These are phyloP conservation scores for Monopis laevigella DNA, from an alignment of 2,888 invertebrate genomes.

Conservation along the genomic window DNA sequence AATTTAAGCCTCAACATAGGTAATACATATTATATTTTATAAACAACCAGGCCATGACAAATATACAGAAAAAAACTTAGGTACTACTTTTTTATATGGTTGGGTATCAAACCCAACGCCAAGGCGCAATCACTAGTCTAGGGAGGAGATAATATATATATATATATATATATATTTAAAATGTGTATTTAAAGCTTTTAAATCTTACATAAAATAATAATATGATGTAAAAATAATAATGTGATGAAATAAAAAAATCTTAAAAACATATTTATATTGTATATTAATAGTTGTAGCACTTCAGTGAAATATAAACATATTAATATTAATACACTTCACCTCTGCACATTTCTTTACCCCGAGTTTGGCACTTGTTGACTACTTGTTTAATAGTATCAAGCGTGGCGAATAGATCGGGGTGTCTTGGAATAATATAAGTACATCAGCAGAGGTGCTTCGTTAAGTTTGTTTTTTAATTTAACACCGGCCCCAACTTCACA, in stretches of 20 bases:
- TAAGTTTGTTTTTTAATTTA: too few relatives aligned
- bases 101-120: not conserved
- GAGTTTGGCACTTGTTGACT: constrained; percentile 50
- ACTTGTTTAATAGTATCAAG: constrained; percentile 51
- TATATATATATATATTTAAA: not conserved
- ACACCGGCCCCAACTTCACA: too few relatives aligned
- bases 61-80: too few relatives aligned
- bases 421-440: not conserved
- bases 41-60: too few relatives aligned
- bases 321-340: constrained; percentile 40
- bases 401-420: constrained; percentile 59
- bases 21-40: too few relatives aligned
- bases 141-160: too few relatives aligned
- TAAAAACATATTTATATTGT: not conserved
- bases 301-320: constrained; percentile 39
- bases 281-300: constrained; percentile 32
- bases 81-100: too few relatives aligned
- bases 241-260: not conserved
- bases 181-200: not conserved
- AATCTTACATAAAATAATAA: not conserved
- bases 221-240: not conserved
- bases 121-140: not conserved
- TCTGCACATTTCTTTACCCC: constrained; percentile 43
- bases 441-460: too few relatives aligned
- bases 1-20: too few relatives aligned